Evolutionary conservation across 2,888 invertebrate genomes (phyloP).

Genomic region (Amiota communis): DNA sequence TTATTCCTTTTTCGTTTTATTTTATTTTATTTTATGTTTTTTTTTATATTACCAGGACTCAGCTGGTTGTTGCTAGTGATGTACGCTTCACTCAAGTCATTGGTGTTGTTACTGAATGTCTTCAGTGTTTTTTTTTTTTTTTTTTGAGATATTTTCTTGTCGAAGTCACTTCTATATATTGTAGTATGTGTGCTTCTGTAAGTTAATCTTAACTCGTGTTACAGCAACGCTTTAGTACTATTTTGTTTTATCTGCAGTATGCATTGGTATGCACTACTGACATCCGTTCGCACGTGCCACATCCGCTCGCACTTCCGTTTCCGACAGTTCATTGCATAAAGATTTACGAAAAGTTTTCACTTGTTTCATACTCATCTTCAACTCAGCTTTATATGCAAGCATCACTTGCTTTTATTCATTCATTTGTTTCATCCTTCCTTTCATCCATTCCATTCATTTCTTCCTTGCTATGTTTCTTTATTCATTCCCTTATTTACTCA

Average conservation of each 20-base stretch:
- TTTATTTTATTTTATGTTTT: not conserved
- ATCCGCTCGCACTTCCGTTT: constrained; percentile 19
- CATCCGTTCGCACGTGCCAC: not conserved
- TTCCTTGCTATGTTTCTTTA: not conserved
- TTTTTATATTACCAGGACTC: too few relatives aligned
- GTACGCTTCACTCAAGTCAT: too few relatives aligned
- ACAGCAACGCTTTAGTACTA: too few relatives aligned
- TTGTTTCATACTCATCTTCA: not conserved
- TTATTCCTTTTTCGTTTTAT: constrained; percentile 33
- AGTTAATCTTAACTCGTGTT: too few relatives aligned
- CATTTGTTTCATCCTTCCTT: not conserved
- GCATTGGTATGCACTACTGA: too few relatives aligned
- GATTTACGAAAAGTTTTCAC: constrained; percentile 20
- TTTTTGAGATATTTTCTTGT: too few relatives aligned
- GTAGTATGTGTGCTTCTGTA: not conserved
- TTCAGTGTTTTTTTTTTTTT: too few relatives aligned
- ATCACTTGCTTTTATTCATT: not conserved
- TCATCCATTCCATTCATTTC: not conserved
- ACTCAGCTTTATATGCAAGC: not conserved
- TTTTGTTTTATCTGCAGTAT: too few relatives aligned
- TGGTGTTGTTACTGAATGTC: too few relatives aligned
- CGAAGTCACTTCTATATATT: too few relatives aligned
- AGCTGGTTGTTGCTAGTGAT: too few relatives aligned
- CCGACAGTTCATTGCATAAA: constrained; percentile 40
- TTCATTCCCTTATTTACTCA: too few relatives aligned